Evolutionary conservation across 2,113 vertebrate genomes (phyloP), one percentile per base, ranked within the genome.

Genomic region (Chloropsis hardwickii): DNA sequence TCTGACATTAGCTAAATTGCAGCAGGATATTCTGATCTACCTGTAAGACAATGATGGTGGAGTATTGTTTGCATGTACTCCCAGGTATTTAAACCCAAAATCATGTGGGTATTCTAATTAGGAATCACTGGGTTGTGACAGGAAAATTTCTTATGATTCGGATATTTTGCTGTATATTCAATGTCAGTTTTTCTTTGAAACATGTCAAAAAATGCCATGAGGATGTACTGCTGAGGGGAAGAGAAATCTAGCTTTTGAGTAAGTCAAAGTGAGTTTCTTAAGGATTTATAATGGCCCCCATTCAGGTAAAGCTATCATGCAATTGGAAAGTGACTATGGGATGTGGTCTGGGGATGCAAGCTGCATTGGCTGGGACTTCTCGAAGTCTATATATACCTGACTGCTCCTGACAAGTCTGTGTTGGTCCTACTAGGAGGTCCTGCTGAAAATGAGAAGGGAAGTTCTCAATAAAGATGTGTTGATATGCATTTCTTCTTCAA

Each of bases 1-100:
- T 79, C 84, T 97, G 94, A 94, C 35, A 94, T 91, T 94, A 94
- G 7, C 84, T 69, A 95, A 94, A 61, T 22, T 60, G 57, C 39
- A 86, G 69, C 16, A 92, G 89, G 61, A 82, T 97, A 91, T 95
- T 90, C 66, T 88, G 37, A 86, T 80, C 44, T 93, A 81, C 79
- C 60, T 81, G 29, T 37, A 90, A 84, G 60, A 57, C 72, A 56
- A 14, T 42, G 69, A 67, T 35, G 82, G 44, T 57, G 28, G 82
- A 74, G n/a, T 42, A 35, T 47, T 89, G 42, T 90, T 91, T 91
- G 56, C 44, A 64, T 2, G 22, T 71, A 28, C 10, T 88, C 16
- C 10, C 40, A 82, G 42, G 15, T 73, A 60, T 83, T 94, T 90
- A 40, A 74, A 76, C 44, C 40, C 24, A 5, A 91, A 89, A 81